Conservation (phyloP, 2,113 vertebrate genomes). For the Aspiorhynchus laticeps region DNA sequence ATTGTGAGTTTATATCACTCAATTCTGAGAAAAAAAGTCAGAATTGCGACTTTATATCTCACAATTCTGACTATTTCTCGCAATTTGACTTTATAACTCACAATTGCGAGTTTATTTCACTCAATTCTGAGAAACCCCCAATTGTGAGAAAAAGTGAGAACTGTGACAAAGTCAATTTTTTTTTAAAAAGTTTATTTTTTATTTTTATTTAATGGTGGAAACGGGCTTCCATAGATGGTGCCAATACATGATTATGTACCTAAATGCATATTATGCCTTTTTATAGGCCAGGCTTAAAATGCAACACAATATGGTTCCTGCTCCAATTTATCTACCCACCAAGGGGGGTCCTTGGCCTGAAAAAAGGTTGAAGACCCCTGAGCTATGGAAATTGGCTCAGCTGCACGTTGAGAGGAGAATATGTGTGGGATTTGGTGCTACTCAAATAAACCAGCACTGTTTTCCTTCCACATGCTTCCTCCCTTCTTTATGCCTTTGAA, state of each 20-base stretch:
- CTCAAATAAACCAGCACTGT: neutral
- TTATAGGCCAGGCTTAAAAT: neutral
- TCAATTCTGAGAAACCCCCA: too few species aligned
- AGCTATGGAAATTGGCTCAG: neutral
- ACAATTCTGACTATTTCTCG: too few species aligned
- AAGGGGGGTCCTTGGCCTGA: neutral
- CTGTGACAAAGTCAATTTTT: too few species aligned
- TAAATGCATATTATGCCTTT: neutral
- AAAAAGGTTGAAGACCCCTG: neutral
- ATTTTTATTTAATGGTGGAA: too few species aligned
- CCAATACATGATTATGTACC: neutral
- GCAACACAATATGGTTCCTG: neutral
- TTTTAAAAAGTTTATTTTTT: too few species aligned
- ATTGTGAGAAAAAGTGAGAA: too few species aligned
- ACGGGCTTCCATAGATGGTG: neutral
- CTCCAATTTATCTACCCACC: neutral
- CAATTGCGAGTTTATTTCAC: too few species aligned
- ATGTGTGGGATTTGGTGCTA: neutral
- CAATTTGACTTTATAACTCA: too few species aligned
- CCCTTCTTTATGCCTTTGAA: neutral
- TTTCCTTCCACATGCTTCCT: neutral
- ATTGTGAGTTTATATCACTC: too few species aligned
- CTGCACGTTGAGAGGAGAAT: neutral
- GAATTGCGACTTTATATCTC: too few species aligned
- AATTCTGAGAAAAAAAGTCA: too few species aligned